A percentile compares a stretch with the other conserved stretches of the same genome.
phyloP scores from a whole-genome alignment of 2,888 invertebrate genomes.

The Dicyrtoma fusca region DNA sequence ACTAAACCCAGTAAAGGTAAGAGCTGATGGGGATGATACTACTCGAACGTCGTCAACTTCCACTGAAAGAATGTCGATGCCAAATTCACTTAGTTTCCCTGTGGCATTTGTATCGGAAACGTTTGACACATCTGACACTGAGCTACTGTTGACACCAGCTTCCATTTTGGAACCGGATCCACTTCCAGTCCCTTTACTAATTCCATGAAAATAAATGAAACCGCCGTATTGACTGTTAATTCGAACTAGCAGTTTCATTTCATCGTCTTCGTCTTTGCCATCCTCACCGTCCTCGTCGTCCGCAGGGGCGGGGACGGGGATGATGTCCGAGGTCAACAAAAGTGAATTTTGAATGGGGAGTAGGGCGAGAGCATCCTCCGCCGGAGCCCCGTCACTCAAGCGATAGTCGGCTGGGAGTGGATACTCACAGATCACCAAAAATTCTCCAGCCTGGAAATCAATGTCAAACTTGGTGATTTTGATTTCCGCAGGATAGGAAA shows the following conservation, averaged over 20 bases:
- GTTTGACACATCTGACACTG: background rate
- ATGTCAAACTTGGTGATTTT: conserved; percentile 1
- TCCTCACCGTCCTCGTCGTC: background rate
- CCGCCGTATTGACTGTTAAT: conserved; percentile 11
- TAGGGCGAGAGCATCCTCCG: conserved; percentile 13
- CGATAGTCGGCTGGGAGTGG: conserved; percentile 1
- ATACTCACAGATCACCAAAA: conserved; percentile 30
- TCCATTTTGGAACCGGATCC: background rate
- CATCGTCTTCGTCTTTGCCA: background rate
- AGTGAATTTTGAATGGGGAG: conserved; percentile 24
- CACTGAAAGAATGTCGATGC: too few relatives aligned
- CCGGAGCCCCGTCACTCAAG: conserved; percentile 19
- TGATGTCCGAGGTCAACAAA: conserved; percentile 1
- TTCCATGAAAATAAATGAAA: conserved; percentile 21
- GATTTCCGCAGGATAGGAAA: conserved; percentile 14
- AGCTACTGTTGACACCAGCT: background rate
- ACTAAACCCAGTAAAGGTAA: conserved; percentile 1
- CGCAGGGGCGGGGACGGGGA: background rate
- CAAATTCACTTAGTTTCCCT: background rate
- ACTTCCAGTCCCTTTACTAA: too few relatives aligned
- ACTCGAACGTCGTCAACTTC: background rate
- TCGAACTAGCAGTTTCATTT: background rate
- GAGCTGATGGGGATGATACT: too few relatives aligned
- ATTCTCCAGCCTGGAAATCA: conserved; percentile 18
- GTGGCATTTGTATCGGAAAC: background rate